Evolutionary conservation across 2,888 invertebrate genomes (phyloP).

Genomic region (Diachrysia chrysitis): DNA sequence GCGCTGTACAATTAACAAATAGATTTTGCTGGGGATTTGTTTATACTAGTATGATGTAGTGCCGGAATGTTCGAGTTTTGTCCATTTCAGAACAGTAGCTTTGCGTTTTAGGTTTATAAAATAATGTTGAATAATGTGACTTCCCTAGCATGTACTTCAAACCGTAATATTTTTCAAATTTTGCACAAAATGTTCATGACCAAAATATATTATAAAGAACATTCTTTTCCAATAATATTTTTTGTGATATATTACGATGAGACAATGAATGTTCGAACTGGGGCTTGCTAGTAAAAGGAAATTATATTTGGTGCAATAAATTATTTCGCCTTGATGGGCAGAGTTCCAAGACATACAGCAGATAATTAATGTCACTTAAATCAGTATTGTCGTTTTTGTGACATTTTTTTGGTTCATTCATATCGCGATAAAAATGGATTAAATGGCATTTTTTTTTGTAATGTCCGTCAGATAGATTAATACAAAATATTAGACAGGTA

Average conservation of each 20-base stretch:
- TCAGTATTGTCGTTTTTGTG: constrained; percentile 23
- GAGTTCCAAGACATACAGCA: constrained; percentile 15
- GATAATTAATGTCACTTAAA: constrained; percentile 22
- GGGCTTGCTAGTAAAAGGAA: constrained; percentile 15
- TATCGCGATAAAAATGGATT: constrained; percentile 15
- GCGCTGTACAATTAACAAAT: constrained; percentile 5
- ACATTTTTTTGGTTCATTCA: background rate
- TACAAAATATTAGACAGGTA: no score
- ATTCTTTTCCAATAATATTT: background rate
- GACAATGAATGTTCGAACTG: background rate
- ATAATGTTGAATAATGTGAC: no score
- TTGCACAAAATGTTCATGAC: background rate
- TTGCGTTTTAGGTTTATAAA: background rate
- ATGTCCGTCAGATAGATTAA: no score
- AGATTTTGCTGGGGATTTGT: constrained; percentile 6
- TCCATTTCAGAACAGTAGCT: background rate
- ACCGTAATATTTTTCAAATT: background rate
- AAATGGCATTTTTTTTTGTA: no score
- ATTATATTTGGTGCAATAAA: constrained; percentile 13
- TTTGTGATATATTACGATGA: background rate
- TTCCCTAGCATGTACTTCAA: no score
- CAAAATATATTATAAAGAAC: background rate
- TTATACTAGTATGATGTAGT: background rate
- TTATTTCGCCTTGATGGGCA: constrained; percentile 34
- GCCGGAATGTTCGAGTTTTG: background rate